Evolutionary conservation across 2,888 invertebrate genomes (phyloP).

Genomic region (Anoncus sp.): DNA sequence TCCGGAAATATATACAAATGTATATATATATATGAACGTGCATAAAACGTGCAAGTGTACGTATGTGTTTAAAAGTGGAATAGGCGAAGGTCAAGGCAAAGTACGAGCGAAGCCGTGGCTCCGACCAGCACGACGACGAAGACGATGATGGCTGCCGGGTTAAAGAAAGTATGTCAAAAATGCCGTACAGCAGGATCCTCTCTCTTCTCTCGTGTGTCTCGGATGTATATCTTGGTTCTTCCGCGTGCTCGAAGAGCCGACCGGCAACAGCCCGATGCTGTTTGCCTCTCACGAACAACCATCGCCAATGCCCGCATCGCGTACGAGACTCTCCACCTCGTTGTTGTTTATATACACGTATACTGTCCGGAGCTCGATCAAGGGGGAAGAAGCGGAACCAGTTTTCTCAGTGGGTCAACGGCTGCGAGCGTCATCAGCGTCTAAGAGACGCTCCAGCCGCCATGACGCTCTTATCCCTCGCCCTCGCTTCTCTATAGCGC

Average conservation of each 20-base stretch:
- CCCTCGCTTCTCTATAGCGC: conserved; percentile 22
- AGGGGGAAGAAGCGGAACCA: conserved; percentile 81
- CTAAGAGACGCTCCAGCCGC: conserved; percentile 39
- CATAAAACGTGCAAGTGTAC: conserved; percentile 4
- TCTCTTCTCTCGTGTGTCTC: conserved; percentile 57
- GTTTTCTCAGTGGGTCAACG: conserved; percentile 82
- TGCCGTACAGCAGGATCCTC: conserved; percentile 74
- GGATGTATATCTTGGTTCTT: conserved; percentile 53
- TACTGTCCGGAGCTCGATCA: conserved; percentile 64
- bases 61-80: conserved; percentile 69
- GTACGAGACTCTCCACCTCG: conserved; percentile 56
- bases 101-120: conserved; percentile 67
- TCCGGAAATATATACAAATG: not conserved
- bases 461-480: conserved; percentile 37
- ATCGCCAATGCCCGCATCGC: conserved; percentile 41
- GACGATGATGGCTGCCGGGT: conserved; percentile 36
- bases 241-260: conserved; percentile 48
- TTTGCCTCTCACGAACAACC: conserved; percentile 63
- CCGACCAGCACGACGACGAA: conserved; percentile 9
- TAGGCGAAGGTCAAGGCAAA: conserved; percentile 79
- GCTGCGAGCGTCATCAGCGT: conserved; percentile 63
- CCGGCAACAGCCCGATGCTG: conserved; percentile 36
- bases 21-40: not conserved
- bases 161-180: conserved; percentile 82
- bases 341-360: conserved; percentile 29